Evolutionary conservation across 2,113 vertebrate species (phyloP).

Genomic region (Crotophaga sulcirostris): DNA sequence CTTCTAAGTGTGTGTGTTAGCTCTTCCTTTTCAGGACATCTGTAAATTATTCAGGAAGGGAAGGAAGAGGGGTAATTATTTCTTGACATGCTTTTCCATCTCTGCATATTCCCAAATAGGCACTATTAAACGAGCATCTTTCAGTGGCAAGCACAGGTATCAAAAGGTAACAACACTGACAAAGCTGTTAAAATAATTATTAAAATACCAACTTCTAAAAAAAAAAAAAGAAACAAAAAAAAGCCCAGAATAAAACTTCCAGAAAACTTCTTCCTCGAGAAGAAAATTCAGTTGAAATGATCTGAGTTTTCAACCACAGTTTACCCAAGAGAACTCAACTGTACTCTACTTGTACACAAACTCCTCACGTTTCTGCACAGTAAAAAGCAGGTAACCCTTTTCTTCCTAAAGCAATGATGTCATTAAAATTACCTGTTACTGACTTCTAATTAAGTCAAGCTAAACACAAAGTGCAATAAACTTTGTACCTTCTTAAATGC

Average conservation of each 20-base stretch:
- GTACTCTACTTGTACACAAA: neutral
- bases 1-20: neutral
- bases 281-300: neutral
- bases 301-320: neutral
- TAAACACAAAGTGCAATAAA: neutral
- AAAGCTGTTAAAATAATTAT: neutral
- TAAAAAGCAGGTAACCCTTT: neutral
- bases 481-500: neutral
- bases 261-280: neutral
- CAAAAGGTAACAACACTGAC: neutral
- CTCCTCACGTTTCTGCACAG: neutral
- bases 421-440: neutral
- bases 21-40: neutral
- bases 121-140: neutral
- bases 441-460: neutral
- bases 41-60: neutral
- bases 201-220: neutral
- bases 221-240: neutral
- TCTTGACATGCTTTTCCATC: neutral
- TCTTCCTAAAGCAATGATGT: neutral
- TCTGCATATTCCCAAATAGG: neutral
- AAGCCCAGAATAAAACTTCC: neutral
- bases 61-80: neutral
- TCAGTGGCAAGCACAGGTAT: neutral
- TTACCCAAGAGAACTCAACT: neutral